Conservation (phyloP, 2,113 vertebrate species). For the Prunella fulvescens region DNA sequence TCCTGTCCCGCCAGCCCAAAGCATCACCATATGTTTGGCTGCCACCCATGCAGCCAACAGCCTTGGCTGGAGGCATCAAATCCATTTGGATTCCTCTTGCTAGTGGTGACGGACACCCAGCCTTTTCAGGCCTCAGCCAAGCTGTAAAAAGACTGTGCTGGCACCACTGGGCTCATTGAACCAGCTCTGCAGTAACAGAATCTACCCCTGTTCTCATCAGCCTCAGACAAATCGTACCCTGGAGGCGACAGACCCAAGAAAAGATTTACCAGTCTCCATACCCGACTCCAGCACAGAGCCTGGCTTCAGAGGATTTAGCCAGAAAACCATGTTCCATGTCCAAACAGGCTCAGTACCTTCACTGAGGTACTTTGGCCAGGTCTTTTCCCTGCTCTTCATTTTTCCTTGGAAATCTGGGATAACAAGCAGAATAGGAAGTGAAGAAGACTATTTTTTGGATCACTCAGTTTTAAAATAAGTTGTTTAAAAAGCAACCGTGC, state of each 20-base stretch:
- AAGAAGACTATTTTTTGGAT: not conserved
- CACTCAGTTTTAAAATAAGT: not conserved
- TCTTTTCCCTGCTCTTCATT: not conserved
- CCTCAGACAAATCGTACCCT: fast-evolving
- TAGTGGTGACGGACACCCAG: not conserved
- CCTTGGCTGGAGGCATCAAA: not conserved
- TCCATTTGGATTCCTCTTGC: not conserved
- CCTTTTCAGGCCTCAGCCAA: not conserved
- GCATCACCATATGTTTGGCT: slow-evolving; percentile 21
- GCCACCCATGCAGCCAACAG: not conserved
- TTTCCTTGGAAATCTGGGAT: not conserved
- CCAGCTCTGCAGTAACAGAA: not conserved
- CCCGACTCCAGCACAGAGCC: not conserved
- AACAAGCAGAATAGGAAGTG: not conserved
- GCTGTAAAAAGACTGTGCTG: not conserved
- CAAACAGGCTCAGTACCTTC: not conserved
- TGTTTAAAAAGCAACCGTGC: not conserved
- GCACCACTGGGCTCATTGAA: not conserved
- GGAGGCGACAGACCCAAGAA: not conserved
- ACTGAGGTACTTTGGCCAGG: not conserved
- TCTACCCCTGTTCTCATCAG: not conserved
- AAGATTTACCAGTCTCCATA: not conserved
- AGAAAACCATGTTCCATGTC: not conserved
- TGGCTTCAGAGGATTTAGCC: not conserved
- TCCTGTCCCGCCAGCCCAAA: not conserved